phyloP scores from a whole-genome alignment of 2,797 vertebrate genomes.

The Xiphophorus birchmanni region DNA sequence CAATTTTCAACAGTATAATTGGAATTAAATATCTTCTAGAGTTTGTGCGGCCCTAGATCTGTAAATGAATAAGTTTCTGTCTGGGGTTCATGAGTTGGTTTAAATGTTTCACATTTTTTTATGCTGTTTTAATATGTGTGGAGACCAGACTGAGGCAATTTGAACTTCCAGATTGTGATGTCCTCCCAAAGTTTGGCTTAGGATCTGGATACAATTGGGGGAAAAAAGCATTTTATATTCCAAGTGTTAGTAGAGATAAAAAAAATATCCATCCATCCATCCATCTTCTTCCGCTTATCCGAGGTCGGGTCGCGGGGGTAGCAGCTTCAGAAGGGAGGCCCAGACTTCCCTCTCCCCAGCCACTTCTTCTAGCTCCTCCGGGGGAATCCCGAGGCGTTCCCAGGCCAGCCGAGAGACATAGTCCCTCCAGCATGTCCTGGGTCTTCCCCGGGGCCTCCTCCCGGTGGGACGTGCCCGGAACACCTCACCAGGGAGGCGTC shows the following conservation, averaged over 20 bases:
- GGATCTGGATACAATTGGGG: neutral
- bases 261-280: too few relatives aligned
- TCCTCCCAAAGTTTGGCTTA: neutral
- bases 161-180: neutral
- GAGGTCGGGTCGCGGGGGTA: too few relatives aligned
- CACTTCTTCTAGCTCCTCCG: too few relatives aligned
- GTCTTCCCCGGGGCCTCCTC: too few relatives aligned
- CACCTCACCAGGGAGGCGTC: too few relatives aligned
- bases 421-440: too few relatives aligned
- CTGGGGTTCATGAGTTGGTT: neutral
- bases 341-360: too few relatives aligned
- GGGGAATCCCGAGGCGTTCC: too few relatives aligned
- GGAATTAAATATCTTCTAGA: neutral
- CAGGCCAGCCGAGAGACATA: too few relatives aligned
- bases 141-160: neutral
- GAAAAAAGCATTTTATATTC: neutral
- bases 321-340: too few relatives aligned
- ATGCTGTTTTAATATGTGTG: neutral
- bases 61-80: neutral
- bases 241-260: neutral
- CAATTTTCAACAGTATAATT: neutral
- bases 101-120: neutral
- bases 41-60: neutral
- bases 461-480: too few relatives aligned
- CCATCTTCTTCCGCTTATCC: too few relatives aligned